Conservation (phyloP, 2,113 vertebrate species). For the Ancistrus triradiatus region DNA sequence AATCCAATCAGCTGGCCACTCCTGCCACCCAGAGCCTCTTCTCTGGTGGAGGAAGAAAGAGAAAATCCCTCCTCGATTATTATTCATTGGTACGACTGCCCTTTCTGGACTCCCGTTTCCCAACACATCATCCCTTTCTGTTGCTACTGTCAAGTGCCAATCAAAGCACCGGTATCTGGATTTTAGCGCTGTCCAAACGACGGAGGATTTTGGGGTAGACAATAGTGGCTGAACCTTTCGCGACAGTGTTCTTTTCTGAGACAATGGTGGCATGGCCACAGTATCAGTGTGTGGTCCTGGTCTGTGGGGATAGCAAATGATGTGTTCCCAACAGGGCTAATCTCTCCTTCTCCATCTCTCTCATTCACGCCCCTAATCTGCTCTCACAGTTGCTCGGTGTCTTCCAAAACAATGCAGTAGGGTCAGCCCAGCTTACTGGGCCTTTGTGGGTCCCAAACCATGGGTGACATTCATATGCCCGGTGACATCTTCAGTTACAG, state of each 20-base stretch:
- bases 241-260: slow-evolving; percentile 49
- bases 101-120: slow-evolving; percentile 69
- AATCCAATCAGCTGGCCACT: slow-evolving; percentile 71
- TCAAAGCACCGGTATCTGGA: slow-evolving; percentile 77
- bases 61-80: slow-evolving; percentile 67
- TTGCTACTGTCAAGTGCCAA: slow-evolving; percentile 93
- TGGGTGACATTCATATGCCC: slow-evolving; percentile 80
- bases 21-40: slow-evolving; percentile 82
- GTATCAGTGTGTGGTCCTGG: slow-evolving; percentile 94
- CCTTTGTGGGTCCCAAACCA: slow-evolving; percentile 72
- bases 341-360: slow-evolving; percentile 65
- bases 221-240: slow-evolving; percentile 58
- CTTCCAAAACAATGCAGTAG: slow-evolving; percentile 78
- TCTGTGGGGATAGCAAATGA: slow-evolving; percentile 48
- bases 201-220: slow-evolving; percentile 62
- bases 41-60: slow-evolving; percentile 60
- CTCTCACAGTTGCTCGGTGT: slow-evolving; percentile 71
- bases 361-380: slow-evolving; percentile 88
- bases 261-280: slow-evolving; percentile 80
- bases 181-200: slow-evolving; percentile 55
- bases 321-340: slow-evolving; percentile 80
- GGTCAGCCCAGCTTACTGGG: slow-evolving; percentile 87
- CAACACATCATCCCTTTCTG: slow-evolving; percentile 82
- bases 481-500: slow-evolving; percentile 87
- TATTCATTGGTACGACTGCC: slow-evolving; percentile 80